Conservation (phyloP, 2,888 invertebrate genomes). For the Cheilosia grossa region DNA sequence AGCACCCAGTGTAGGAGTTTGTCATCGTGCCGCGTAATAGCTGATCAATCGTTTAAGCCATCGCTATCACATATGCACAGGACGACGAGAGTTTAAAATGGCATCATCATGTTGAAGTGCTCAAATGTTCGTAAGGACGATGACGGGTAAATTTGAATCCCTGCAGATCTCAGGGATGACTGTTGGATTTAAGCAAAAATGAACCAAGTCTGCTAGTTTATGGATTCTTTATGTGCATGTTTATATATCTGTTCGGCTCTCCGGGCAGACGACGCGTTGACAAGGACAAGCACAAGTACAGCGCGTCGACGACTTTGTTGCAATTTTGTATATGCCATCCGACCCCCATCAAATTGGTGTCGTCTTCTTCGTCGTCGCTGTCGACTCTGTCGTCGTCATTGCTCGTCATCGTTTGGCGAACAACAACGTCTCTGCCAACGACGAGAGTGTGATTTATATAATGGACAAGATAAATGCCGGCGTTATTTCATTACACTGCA, state of each 20-base stretch:
- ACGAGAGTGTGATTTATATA: constrained; percentile 61
- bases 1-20: constrained; percentile 52
- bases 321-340: constrained; percentile 30
- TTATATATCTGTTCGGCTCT: constrained; percentile 47
- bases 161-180: constrained; percentile 57
- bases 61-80: constrained; percentile 59
- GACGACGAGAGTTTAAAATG: constrained; percentile 52
- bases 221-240: constrained; percentile 71
- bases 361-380: constrained; percentile 17
- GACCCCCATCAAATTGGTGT: constrained; percentile 4
- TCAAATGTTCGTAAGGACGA: neutral
- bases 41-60: constrained; percentile 74
- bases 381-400: constrained; percentile 19
- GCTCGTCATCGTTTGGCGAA: constrained; percentile 46
- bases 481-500: constrained; percentile 70
- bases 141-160: constrained; percentile 58
- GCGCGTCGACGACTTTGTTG: constrained; percentile 61
- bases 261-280: constrained; percentile 13
- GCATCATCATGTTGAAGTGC: constrained; percentile 55
- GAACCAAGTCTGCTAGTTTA: constrained; percentile 68
- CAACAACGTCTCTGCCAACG: constrained; percentile 25
- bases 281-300: constrained; percentile 15
- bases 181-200: constrained; percentile 68
- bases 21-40: constrained; percentile 72
- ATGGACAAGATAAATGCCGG: constrained; percentile 69